Base-by-base conservation (phyloP, 2,888 invertebrate genomes). In the Drosophila hamatofila region DNA sequence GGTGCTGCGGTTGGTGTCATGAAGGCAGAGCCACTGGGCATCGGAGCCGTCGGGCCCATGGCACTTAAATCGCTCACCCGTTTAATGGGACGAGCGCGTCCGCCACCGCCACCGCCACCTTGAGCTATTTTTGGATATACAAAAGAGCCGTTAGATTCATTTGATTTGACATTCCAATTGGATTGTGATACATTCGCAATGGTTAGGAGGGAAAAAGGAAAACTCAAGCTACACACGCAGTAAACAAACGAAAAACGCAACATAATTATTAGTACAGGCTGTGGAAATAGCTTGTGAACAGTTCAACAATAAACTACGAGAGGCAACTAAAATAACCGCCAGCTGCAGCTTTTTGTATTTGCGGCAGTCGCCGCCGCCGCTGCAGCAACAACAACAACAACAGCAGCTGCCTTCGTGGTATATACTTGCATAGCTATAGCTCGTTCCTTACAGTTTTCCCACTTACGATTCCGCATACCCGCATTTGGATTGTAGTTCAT, bases 31-130 rank as follows among this genome's bases (percentile, higher is more conserved):
- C 80, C 68, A 55, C 70, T 79, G n/a, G 78, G 74, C 80, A 83
- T 92, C 73, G 94, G 93, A 1, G 93, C 92, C 21, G 90, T 14
- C 14, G 94, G 94, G 6, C 94, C 96, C 94, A 96, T 94, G 0
- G 95, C 95, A 64, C 94, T 94, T 11, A 96, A 94, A 93, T 96
- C 96, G 86, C 95, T 95, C 16, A 96, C 95, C 54, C 96, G 93
- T 91, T 96, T 95, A 3, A 85, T 52, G 49, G 92, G 92, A 8
- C 92, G 88, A 57, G 90, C 90, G 14, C 92, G 89, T 30, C 90
- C 88, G 63, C 88, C 88, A 48, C 88, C 90, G 14, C 92, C 88
- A 27, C 90, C 88, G 63, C 88, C 88, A 48, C 88, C 90, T 81
- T 88, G 83, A 59, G 90, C 92, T 92, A 76, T 73, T 81, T 73